Base-by-base conservation (phyloP, 1,140 invertebrate species). In the Propsilocerus akamusi region DNA sequence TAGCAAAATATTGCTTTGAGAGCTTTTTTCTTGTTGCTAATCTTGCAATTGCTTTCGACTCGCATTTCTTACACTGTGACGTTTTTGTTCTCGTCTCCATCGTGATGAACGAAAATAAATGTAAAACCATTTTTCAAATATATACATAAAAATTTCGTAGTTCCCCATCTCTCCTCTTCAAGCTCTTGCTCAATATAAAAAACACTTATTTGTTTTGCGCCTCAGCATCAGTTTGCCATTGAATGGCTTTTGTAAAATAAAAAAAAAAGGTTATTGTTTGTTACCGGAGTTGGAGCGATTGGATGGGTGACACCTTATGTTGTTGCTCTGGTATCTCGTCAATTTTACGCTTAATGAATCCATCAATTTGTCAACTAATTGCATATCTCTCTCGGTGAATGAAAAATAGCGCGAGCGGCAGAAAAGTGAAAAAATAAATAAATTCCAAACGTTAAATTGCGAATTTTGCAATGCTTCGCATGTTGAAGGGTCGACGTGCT, bases 301-400 rank as follows among this genome's bases (percentile, higher is more conserved):
- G n/a, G n/a, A n/a, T n/a, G n/a, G n/a, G 34, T 41, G 34, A 41
- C 34, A 41, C 34, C 34, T 41, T 41, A 41, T 41, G 10, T 17
- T 8, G 8, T n/a, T 41, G 17, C 22, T 20, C 11, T 41, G 34
- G 34, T 41, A 41, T 41, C 34, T 41, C n/a, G n/a, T 41, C 34
- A 41, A 41, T 41, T 41, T 41, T 41, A 41, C 34, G 34, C 34
- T 41, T 41, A 41, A 41, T 41, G 34, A 41, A 41, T 41, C 34
- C 34, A 41, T 41, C 34, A 41, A 41, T 41, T 41, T 41, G 34
- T 41, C 34, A 41, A 41, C 34, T 41, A 41, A 41, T 41, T 41
- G 34, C 34, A 41, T 41, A 41, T 41, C 34, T n/a, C n/a, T n/a
- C n/a, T n/a, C n/a, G n/a, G n/a, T n/a, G n/a, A n/a, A n/a, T n/a